These are phyloP conservation scores for Hesperia comma DNA, from an alignment of 2,888 invertebrate species.

Conservation along the genomic window DNA sequence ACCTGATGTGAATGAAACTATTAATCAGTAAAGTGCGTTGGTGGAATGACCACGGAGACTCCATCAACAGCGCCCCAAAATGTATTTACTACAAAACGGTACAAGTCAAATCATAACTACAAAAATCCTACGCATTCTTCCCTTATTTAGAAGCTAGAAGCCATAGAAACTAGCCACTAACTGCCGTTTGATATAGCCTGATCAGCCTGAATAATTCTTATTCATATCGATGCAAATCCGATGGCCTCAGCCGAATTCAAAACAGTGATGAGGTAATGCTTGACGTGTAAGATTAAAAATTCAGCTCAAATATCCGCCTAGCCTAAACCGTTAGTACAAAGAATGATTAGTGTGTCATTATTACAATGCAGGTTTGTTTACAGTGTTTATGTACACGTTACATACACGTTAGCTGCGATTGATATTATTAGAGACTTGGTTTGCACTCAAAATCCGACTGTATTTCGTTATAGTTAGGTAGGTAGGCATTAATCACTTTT, in stretches of 20 bases:
- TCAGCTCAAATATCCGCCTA: slow-evolving; percentile 24
- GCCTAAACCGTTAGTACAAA: slow-evolving; percentile 30
- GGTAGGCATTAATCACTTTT: too few relatives aligned
- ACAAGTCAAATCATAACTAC: too few relatives aligned
- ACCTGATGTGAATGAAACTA: too few relatives aligned
- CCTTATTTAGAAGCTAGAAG: background rate
- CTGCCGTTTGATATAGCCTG: slow-evolving; percentile 36
- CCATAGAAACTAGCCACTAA: slow-evolving; percentile 31
- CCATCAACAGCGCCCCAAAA: too few relatives aligned
- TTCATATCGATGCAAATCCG: slow-evolving; percentile 40
- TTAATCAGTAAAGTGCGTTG: too few relatives aligned
- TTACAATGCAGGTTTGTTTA: slow-evolving; percentile 9
- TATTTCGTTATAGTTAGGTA: too few relatives aligned
- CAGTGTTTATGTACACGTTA: background rate
- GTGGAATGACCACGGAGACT: too few relatives aligned
- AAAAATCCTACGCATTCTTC: background rate
- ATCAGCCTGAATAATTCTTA: slow-evolving; percentile 42
- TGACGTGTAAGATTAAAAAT: slow-evolving; percentile 31
- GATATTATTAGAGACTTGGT: too few relatives aligned
- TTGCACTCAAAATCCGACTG: too few relatives aligned
- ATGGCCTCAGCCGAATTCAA: slow-evolving; percentile 36
- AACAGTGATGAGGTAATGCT: slow-evolving; percentile 39
- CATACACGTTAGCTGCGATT: background rate
- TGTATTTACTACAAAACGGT: too few relatives aligned
- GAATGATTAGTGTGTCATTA: slow-evolving; percentile 22